Percentiles rank a stretch among this genome's conserved stretches.
These are phyloP conservation scores for Melieria omissa DNA, from an alignment of 2,888 invertebrate genomes.

Conservation along the genomic window DNA sequence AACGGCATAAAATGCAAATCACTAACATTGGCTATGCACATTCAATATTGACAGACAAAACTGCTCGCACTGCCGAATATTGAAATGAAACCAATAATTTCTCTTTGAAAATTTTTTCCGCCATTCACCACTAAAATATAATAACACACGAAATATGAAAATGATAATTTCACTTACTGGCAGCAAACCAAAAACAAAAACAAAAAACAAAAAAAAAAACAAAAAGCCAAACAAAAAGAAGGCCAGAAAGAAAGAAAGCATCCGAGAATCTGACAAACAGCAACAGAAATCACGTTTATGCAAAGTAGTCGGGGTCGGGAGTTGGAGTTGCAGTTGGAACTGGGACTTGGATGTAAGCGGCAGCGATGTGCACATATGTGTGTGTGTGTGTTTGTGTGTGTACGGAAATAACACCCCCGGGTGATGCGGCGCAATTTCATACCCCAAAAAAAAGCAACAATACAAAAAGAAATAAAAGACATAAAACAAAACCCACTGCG, in stretches of 20 bases:
- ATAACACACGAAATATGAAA: constrained; percentile 8
- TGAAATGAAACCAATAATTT: too few relatives aligned
- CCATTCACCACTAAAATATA: constrained; percentile 38
- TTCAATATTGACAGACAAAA: too few relatives aligned
- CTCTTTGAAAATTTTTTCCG: constrained; percentile 38
- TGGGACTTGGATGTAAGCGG: neutral
- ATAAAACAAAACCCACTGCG: constrained; percentile 3
- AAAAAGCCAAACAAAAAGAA: neutral
- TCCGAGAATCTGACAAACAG: constrained; percentile 27
- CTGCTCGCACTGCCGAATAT: too few relatives aligned
- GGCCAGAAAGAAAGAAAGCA: constrained; percentile 36
- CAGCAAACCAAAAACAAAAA: too few relatives aligned
- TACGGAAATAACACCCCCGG: neutral
- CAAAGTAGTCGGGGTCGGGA: constrained; percentile 38
- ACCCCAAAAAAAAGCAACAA: too few relatives aligned
- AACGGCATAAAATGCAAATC: too few relatives aligned
- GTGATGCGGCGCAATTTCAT: neutral
- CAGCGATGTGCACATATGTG: neutral
- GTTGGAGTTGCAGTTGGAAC: neutral
- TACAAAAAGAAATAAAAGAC: neutral
- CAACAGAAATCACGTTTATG: constrained; percentile 48
- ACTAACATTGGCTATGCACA: too few relatives aligned
- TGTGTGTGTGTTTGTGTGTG: too few relatives aligned
- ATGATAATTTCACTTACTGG: constrained; percentile 33
- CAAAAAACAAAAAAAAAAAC: too few relatives aligned